These are phyloP conservation scores for Paramisgurnus dabryanus DNA, from an alignment of 2,113 vertebrate species.

Conservation along the genomic window DNA sequence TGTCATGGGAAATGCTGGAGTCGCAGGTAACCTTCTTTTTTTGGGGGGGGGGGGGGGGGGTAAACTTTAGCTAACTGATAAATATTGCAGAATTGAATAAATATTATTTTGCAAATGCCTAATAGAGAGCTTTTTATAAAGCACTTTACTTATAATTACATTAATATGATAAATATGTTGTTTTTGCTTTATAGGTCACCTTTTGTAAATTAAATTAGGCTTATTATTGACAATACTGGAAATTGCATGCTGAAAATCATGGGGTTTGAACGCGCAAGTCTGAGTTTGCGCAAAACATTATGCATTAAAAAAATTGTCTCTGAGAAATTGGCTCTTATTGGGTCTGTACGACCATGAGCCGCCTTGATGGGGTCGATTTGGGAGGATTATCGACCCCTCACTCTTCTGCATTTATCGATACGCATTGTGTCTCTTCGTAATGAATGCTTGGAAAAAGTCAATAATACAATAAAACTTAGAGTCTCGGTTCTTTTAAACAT, in stretches of 20 bases:
- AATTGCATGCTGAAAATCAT: neutral
- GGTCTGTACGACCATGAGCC: constrained; percentile 42
- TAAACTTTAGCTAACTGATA: constrained; percentile 27
- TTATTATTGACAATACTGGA: constrained; percentile 1
- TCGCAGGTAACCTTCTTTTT: constrained; percentile 77
- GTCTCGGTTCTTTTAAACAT: constrained; percentile 46
- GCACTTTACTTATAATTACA: neutral
- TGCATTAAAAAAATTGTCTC: neutral
- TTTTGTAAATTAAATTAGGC: neutral
- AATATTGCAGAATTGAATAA: neutral
- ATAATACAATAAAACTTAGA: constrained; percentile 48
- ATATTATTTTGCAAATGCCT: neutral
- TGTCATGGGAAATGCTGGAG: constrained; percentile 78
- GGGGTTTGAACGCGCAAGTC: neutral
- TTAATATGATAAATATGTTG: neutral
- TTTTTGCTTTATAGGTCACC: neutral
- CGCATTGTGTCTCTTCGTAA: constrained; percentile 59
- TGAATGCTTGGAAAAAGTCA: constrained; percentile 57
- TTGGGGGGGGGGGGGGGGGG: too few species aligned
- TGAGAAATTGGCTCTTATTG: constrained; percentile 15
- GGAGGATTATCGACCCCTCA: constrained; percentile 60
- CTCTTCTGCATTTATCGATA: constrained; percentile 27
- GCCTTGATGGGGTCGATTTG: constrained; percentile 62
- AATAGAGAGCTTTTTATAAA: too few species aligned
- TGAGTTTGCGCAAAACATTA: constrained; percentile 7